Base-by-base conservation (phyloP, 2,797 vertebrate species). In the Denticeps clupeoides region DNA sequence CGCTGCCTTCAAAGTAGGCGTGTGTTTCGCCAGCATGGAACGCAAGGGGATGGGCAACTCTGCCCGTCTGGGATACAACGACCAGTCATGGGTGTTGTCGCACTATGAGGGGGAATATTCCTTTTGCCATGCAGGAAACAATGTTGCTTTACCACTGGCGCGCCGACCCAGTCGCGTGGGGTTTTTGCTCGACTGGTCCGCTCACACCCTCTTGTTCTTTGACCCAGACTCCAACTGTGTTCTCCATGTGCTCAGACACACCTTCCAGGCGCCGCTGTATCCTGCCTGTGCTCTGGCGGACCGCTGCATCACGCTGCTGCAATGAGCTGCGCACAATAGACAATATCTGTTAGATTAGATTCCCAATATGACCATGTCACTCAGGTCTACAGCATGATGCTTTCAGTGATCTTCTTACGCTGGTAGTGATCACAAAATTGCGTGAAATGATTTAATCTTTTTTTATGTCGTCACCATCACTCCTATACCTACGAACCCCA, bases 1-100 rank as follows among this genome's bases (percentile, higher is more conserved):
- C 15, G 81, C 72, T 0, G 91, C 91, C 45, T 97, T 92, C 45
- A 97, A 97, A 74, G 73, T 97, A n/a, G 91, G 93, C 1, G 80
- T 96, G 26, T 90, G 91, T 67, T 90, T 88, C 21, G 49, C 77
- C 52, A 84, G 84, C 1, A 55, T 98, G 67, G 82, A 82, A 2
- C 85, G 91, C 5, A 96, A 93, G 64, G 91, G 92, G 19, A 63
- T 82, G 0, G 80, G 81, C 25, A 86, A 77, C 0, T 83, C 82
- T 5, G 80, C 79, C 2, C 86, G 90, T 1, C 73, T 97, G 53
- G 92, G 92, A 32, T 74, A 89, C 75, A 97, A 91, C 1, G 1
- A 58, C 0, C 73, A 64, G 49, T 97, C 92, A 11, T 97, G 92
- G 93, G 89, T 94, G 51, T 79, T 97, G 60, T 94, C 87, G 0